Percentiles rank a stretch among this genome's conserved stretches.
Conservation (phyloP, 2,888 invertebrate genomes). For the Agrotis clavis region DNA sequence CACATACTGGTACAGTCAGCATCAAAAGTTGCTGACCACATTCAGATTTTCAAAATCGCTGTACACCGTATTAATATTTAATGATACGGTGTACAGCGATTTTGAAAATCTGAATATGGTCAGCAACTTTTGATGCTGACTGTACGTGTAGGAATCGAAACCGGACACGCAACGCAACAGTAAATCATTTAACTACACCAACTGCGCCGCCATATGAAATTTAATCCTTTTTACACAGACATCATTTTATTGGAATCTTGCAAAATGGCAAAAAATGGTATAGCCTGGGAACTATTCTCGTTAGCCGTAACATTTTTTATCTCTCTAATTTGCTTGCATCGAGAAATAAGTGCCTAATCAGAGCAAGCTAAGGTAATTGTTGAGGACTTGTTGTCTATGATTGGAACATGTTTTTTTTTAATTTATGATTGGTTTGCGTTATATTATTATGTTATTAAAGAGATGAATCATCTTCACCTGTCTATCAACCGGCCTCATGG, state of each 20-base stretch:
- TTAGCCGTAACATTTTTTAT: conserved; percentile 43
- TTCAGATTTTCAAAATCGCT: no score
- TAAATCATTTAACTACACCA: no score
- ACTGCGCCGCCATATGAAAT: conserved; percentile 13
- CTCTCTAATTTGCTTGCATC: conserved; percentile 51
- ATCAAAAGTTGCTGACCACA: no score
- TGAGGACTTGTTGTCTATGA: conserved; percentile 33
- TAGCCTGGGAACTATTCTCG: conserved; percentile 53
- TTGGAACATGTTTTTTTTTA: conserved; percentile 28
- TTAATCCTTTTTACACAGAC: conserved; percentile 8
- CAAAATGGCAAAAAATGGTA: conserved; percentile 29
- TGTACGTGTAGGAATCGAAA: no score
- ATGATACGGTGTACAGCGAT: no score
- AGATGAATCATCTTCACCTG: conserved; percentile 25
- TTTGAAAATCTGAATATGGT: no score
- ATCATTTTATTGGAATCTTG: neutral
- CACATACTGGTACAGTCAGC: no score
- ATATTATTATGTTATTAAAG: no score
- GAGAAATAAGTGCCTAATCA: conserved; percentile 43
- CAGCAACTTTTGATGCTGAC: no score
- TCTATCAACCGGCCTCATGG: neutral
- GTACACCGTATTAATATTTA: no score
- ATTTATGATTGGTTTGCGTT: no score
- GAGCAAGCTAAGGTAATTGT: conserved; percentile 26
- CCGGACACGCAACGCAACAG: no score